Evolutionary conservation across 1,140 invertebrate species (phyloP).

Genomic region (Aphis craccivora): DNA sequence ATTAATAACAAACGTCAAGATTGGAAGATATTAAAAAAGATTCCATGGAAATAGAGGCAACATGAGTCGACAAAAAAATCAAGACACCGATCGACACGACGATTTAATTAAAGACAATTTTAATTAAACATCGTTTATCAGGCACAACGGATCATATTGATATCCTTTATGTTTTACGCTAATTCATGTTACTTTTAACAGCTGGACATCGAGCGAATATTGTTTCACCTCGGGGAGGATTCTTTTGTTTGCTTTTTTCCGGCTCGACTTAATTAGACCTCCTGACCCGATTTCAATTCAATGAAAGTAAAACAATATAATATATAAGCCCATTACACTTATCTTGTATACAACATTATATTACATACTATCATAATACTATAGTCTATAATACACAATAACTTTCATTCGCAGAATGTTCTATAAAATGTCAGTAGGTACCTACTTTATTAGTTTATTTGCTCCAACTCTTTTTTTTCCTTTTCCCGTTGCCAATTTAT

Average conservation of each 20-base stretch:
- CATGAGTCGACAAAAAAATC: background rate
- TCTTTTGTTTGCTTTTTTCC: slow-evolving; percentile 45
- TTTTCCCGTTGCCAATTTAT: slow-evolving; percentile 46
- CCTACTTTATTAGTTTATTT: slow-evolving; percentile 44
- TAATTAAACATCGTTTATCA: slow-evolving; percentile 58
- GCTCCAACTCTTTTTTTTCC: background rate
- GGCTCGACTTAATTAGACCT: slow-evolving; percentile 14
- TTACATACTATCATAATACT: background rate
- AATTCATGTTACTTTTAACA: slow-evolving; percentile 48
- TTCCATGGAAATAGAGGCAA: slow-evolving; percentile 32
- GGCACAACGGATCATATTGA: slow-evolving; percentile 33
- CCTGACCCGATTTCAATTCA: slow-evolving; percentile 40
- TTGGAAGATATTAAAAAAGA: slow-evolving; percentile 42
- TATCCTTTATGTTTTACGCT: slow-evolving; percentile 51
- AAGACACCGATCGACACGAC: slow-evolving; percentile 26
- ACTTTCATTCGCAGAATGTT: slow-evolving; percentile 22
- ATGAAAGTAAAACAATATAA: slow-evolving; percentile 42
- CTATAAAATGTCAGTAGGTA: background rate
- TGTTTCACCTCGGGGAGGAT: slow-evolving; percentile 51
- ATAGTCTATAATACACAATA: slow-evolving; percentile 9
- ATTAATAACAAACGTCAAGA: slow-evolving; percentile 51
- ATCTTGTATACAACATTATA: background rate
- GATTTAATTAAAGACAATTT: slow-evolving; percentile 57
- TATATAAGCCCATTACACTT: slow-evolving; percentile 23
- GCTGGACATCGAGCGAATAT: slow-evolving; percentile 52